These are phyloP conservation scores for Spongilla lacustris DNA, from an alignment of 37 sponge, comb jelly and placozoan genomes.

Conservation along the genomic window DNA sequence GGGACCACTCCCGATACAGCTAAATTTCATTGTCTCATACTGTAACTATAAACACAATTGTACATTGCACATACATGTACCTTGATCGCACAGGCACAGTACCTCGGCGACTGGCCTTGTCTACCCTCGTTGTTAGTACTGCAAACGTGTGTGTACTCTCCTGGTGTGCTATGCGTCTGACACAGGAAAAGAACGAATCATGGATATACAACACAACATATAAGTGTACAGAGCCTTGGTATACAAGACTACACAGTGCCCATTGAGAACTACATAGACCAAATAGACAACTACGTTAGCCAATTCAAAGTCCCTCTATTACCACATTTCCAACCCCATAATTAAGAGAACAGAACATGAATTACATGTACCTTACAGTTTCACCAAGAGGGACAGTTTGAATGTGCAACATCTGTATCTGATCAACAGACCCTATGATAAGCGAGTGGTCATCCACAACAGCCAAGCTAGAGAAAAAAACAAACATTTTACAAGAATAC, in stretches of 20 bases:
- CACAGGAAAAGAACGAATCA: too few relatives aligned
- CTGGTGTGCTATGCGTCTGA: conserved; percentile 80
- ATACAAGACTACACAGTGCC: background rate
- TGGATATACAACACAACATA: too few relatives aligned
- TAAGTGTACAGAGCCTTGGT: too few relatives aligned
- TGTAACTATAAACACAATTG: too few relatives aligned
- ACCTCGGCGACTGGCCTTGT: background rate
- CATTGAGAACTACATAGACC: too few relatives aligned
- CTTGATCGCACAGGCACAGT: background rate
- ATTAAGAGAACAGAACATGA: too few relatives aligned
- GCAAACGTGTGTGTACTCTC: conserved; percentile 64
- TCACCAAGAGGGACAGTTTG: conserved; percentile 84
- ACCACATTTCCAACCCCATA: too few relatives aligned
- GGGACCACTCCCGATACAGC: too few relatives aligned
- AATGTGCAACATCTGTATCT: conserved; percentile 95
- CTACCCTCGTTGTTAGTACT: conserved; percentile 40
- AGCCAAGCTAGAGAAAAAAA: conserved; percentile 62
- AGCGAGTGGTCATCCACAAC: conserved; percentile 76
- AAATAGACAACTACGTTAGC: too few relatives aligned
- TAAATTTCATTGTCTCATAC: too few relatives aligned
- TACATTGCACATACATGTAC: background rate
- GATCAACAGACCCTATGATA: conserved; percentile 89
- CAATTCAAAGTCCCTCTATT: too few relatives aligned
- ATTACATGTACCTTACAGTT: conserved; percentile 68
- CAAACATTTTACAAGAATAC: background rate